Evolutionary conservation across 2,888 invertebrate species (phyloP).

Genomic region (Hedya salicella): DNA sequence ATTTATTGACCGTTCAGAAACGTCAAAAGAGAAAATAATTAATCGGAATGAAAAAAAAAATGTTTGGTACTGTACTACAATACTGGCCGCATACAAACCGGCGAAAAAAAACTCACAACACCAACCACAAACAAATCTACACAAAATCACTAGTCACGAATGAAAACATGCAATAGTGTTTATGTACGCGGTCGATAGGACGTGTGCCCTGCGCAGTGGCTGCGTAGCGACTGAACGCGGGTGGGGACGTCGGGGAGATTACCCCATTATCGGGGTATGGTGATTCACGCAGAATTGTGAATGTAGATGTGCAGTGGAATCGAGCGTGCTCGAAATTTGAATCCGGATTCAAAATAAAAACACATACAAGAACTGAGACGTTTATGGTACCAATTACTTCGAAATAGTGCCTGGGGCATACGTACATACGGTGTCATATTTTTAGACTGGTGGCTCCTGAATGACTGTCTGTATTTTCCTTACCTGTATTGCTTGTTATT

Average conservation of each 20-base stretch:
- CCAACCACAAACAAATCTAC: conserved; percentile 17
- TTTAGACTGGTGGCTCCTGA: too few species aligned
- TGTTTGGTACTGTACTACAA: too few species aligned
- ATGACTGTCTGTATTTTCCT: too few species aligned
- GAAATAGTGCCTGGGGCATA: too few species aligned
- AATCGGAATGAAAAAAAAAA: too few species aligned
- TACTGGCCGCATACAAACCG: conserved; percentile 12
- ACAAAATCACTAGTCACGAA: conserved; percentile 38
- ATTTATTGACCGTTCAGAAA: conserved; percentile 20
- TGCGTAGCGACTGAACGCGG: conserved; percentile 62
- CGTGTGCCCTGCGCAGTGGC: conserved; percentile 55
- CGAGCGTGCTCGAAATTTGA: neutral
- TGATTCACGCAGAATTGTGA: neutral
- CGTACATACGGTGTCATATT: too few species aligned
- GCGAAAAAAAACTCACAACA: conserved; percentile 15
- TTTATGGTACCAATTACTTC: too few species aligned
- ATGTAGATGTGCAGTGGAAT: neutral
- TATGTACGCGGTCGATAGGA: conserved; percentile 51
- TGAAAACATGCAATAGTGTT: conserved; percentile 49
- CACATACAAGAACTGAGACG: too few species aligned
- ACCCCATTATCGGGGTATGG: conserved; percentile 59
- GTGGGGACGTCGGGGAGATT: conserved; percentile 60
- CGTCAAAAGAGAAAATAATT: neutral
- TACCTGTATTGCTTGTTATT: too few species aligned
- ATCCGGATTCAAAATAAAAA: too few species aligned